These are phyloP conservation scores for Hylia prasina DNA, from an alignment of 2,113 vertebrate genomes.

Conservation along the genomic window DNA sequence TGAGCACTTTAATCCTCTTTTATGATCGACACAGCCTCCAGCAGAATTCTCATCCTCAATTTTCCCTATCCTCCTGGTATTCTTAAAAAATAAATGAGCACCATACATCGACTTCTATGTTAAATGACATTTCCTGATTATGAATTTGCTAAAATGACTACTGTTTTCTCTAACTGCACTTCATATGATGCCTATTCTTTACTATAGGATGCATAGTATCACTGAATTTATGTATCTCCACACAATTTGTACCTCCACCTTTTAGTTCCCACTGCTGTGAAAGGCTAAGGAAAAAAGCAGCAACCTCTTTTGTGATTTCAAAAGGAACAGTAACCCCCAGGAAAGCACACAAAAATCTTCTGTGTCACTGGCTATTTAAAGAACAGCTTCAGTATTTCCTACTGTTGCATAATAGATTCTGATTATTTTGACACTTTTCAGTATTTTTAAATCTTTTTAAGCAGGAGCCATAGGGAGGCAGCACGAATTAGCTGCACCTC, in stretches of 20 bases:
- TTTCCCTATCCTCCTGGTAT: neutral
- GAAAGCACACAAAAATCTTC: neutral
- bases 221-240: neutral
- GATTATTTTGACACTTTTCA: neutral
- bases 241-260: neutral
- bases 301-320: neutral
- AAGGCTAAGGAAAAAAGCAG: neutral
- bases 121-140: neutral
- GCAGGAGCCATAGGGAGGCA: neutral
- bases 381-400: neutral
- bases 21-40: neutral
- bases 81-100: neutral
- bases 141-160: neutral
- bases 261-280: neutral
- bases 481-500: neutral
- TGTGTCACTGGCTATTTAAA: neutral
- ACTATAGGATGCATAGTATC: neutral
- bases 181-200: neutral
- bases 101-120: fast-evolving
- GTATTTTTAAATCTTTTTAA: neutral
- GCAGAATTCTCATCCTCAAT: neutral
- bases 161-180: neutral
- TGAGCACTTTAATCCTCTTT: neutral
- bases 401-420: neutral
- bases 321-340: neutral